Conservation (phyloP, 2,113 vertebrate species). For the Chroicocephalus ridibundus region DNA sequence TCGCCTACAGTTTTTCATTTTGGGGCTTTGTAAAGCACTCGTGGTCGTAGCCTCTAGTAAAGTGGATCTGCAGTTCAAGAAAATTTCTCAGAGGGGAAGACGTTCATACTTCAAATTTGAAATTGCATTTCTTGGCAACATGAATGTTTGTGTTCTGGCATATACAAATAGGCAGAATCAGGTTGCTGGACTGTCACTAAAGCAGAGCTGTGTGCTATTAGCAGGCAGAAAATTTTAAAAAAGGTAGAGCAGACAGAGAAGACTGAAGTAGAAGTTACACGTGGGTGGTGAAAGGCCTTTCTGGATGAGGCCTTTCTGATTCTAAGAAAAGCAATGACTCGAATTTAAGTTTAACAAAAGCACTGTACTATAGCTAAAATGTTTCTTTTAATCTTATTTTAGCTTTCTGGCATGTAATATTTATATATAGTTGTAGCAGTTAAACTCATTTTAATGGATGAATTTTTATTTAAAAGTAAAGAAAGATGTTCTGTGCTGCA, state of each 20-base stretch:
- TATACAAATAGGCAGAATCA: slow-evolving; percentile 10
- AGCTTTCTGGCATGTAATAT: slow-evolving; percentile 64
- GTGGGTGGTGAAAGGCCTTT: slow-evolving; percentile 32
- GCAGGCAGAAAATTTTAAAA: slow-evolving; percentile 8
- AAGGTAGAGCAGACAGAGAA: not conserved
- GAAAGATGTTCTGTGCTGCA: slow-evolving; percentile 70
- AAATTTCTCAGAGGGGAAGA: not conserved
- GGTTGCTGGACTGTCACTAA: slow-evolving; percentile 37
- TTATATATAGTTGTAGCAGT: slow-evolving; percentile 65
- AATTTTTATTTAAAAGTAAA: slow-evolving; percentile 75
- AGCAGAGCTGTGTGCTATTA: slow-evolving; percentile 28
- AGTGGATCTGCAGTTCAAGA: not conserved
- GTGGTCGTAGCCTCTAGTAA: not conserved
- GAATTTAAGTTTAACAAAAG: slow-evolving; percentile 46
- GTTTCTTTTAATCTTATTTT: slow-evolving; percentile 63
- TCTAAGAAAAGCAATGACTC: slow-evolving; percentile 53
- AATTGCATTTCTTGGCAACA: not conserved
- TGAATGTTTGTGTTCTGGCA: slow-evolving; percentile 24
- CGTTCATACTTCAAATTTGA: not conserved
- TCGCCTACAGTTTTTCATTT: not conserved
- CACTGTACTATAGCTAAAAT: slow-evolving; percentile 23
- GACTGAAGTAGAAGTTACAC: not conserved
- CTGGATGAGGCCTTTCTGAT: slow-evolving; percentile 5
- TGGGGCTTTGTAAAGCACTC: not conserved
- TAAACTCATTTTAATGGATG: slow-evolving; percentile 73